A percentile compares a stretch with the other conserved stretches of the same genome.
These are phyloP conservation scores for Stomatorhinus walkeri DNA, from an alignment of 2,797 vertebrate species.

Conservation along the genomic window DNA sequence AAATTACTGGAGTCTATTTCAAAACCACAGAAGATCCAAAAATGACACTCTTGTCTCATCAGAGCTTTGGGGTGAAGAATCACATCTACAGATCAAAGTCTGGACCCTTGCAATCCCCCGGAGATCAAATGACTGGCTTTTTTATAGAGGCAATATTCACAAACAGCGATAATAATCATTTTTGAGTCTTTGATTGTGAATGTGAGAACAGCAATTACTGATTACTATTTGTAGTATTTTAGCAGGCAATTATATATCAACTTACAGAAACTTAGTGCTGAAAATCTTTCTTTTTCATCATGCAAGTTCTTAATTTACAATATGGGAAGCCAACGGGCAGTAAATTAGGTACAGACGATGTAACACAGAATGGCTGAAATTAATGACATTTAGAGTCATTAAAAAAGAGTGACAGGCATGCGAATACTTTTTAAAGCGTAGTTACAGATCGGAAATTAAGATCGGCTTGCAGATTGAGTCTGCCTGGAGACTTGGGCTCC, in stretches of 20 bases:
- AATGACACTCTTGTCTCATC: not conserved
- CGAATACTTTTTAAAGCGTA: not conserved
- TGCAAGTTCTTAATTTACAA: not conserved
- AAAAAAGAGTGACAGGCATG: not conserved
- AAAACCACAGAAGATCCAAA: not conserved
- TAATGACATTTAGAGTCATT: not conserved
- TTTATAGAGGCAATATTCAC: not conserved
- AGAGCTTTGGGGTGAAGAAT: not conserved
- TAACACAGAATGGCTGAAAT: not conserved
- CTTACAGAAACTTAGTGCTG: not conserved
- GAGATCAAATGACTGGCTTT: not conserved
- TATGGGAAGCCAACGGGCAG: not conserved
- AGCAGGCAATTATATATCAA: not conserved
- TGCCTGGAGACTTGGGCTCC: not conserved
- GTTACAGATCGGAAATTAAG: not conserved
- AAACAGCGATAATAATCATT: not conserved
- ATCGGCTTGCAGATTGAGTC: not conserved
- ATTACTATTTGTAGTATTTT: not conserved
- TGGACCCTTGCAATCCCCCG: not conserved
- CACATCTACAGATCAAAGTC: not conserved
- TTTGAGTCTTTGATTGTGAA: not conserved
- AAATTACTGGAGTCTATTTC: not conserved
- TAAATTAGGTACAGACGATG: not conserved
- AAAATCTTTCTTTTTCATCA: conserved; percentile 8
- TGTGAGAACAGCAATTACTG: not conserved